A percentile compares a stretch with the other conserved stretches of the same genome.
Conservation (phyloP, 2,888 invertebrate species). For the Perdita meconis region DNA sequence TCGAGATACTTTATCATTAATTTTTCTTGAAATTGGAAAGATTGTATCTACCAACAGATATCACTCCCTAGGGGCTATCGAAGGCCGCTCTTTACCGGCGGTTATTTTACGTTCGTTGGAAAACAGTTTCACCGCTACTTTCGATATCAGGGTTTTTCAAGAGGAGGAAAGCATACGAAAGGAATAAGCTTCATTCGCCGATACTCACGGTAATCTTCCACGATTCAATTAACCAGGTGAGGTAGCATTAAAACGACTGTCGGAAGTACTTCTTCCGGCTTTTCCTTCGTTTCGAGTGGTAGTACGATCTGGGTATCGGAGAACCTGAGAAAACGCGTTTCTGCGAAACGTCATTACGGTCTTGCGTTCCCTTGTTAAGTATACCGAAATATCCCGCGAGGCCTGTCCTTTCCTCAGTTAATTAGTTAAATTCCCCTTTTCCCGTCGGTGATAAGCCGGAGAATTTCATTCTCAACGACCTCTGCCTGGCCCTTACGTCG, state of each 20-base stretch:
- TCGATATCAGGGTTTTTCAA: not conserved
- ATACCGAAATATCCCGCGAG: slow-evolving; percentile 69
- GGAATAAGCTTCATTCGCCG: not conserved
- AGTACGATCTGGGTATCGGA: too few species aligned
- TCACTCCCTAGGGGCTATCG: too few species aligned
- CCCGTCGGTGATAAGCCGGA: slow-evolving; percentile 70
- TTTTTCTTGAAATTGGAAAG: too few species aligned
- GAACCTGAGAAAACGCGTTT: slow-evolving; percentile 31
- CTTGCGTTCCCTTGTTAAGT: slow-evolving; percentile 73
- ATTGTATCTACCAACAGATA: not conserved
- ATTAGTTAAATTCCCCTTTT: slow-evolving; percentile 75
- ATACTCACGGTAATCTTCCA: not conserved
- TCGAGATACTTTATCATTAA: too few species aligned
- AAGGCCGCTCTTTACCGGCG: not conserved
- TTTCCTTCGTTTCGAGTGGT: not conserved
- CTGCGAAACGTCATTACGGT: slow-evolving; percentile 71
- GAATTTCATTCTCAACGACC: slow-evolving; percentile 75
- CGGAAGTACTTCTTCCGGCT: slow-evolving; percentile 16
- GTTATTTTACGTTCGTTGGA: not conserved
- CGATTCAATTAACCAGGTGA: slow-evolving; percentile 29
- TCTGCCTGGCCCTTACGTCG: slow-evolving; percentile 54
- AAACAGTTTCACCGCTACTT: not conserved
- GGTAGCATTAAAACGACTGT: slow-evolving; percentile 24
- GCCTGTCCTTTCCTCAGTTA: slow-evolving; percentile 72
- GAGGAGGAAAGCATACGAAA: not conserved